Conservation (phyloP, 2,113 vertebrate genomes). For the Mystacornis crossleyi region DNA sequence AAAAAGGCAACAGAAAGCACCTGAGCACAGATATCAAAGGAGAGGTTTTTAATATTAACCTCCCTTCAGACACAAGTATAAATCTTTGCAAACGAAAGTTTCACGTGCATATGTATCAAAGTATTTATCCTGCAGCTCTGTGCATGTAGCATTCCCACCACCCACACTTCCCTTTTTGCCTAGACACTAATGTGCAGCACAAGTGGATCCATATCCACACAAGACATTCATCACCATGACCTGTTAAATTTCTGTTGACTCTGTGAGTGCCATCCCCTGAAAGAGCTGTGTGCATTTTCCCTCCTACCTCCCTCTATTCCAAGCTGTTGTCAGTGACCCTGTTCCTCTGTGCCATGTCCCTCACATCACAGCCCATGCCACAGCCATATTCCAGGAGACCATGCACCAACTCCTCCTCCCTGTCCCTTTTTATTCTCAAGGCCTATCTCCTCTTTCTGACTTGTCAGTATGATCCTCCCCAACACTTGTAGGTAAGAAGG, state of each 20-base stretch:
- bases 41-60: background rate
- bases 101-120: rapidly evolving
- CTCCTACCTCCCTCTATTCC: background rate
- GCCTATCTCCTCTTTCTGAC: background rate
- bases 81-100: background rate
- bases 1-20: background rate
- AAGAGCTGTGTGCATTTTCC: rapidly evolving
- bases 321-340: background rate
- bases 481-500: background rate
- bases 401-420: background rate
- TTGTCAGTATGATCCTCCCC: background rate
- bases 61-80: background rate
- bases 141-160: background rate
- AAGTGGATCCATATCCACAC: background rate
- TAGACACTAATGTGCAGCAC: background rate
- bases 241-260: background rate
- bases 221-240: background rate
- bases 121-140: background rate
- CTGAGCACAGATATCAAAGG: background rate
- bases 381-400: background rate
- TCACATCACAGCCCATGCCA: background rate
- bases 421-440: background rate
- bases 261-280: background rate
- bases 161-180: background rate
- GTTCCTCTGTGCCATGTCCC: background rate